Evolutionary conservation across 2,797 vertebrate species (phyloP).

Genomic region (Euphonia xanthogaster): DNA sequence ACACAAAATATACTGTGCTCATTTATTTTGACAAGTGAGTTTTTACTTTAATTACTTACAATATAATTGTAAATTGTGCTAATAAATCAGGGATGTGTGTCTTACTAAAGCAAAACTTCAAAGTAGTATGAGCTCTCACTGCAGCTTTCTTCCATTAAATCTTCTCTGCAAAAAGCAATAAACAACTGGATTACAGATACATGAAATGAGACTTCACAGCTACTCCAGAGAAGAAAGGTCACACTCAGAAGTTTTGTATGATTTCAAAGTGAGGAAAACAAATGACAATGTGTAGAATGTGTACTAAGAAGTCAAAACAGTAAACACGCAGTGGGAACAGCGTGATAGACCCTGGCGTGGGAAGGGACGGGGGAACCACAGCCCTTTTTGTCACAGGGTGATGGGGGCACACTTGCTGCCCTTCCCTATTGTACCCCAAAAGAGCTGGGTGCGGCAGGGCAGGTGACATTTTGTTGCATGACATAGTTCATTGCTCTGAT

Average conservation of each 20-base stretch:
- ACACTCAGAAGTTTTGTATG: neutral
- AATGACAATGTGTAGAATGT: neutral
- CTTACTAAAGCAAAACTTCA: conserved; percentile 66
- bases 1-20: conserved; percentile 64
- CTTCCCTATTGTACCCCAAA: fast-evolving
- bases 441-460: fast-evolving
- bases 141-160: conserved; percentile 5
- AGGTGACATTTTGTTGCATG: neutral
- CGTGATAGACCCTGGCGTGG: fast-evolving
- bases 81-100: conserved; percentile 56
- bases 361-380: fast-evolving
- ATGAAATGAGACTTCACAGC: neutral
- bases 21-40: conserved; percentile 72
- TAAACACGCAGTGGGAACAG: fast-evolving
- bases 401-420: fast-evolving
- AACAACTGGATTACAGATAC: neutral
- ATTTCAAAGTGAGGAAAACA: neutral
- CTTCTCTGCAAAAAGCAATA: neutral
- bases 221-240: neutral
- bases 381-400: fast-evolving
- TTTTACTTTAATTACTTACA: conserved; percentile 74
- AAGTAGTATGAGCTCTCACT: conserved; percentile 19
- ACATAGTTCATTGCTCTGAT: neutral
- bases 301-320: neutral
- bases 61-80: conserved; percentile 50